These are phyloP conservation scores for Emydura subglobosa DNA, from an alignment of 2,113 vertebrate genomes.

Conservation along the genomic window DNA sequence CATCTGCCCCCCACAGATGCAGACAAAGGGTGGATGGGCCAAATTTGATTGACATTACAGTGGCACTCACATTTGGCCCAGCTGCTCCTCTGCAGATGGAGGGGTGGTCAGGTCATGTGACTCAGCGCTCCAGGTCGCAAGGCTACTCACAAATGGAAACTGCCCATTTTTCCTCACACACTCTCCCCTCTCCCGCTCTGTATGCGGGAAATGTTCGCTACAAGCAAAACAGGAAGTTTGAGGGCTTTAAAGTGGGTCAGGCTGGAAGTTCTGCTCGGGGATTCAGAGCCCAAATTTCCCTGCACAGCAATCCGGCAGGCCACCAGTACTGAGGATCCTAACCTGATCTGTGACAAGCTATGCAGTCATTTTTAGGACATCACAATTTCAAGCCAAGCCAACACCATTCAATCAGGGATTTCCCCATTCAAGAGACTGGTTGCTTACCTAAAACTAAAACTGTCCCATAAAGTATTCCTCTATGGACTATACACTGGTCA, in stretches of 20 bases:
- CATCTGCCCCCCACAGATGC: not conserved
- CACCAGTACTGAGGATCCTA: not conserved
- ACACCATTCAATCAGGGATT: not conserved
- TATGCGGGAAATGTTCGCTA: not conserved
- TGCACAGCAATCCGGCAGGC: not conserved
- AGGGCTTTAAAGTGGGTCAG: not conserved
- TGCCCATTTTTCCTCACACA: not conserved
- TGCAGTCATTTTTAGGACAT: not conserved
- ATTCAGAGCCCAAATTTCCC: not conserved
- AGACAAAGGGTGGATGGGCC: not conserved
- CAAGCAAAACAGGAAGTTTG: not conserved
- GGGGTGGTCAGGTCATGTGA: too few species aligned
- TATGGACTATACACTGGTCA: not conserved
- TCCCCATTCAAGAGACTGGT: not conserved
- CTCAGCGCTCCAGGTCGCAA: too few species aligned
- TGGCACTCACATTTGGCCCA: not conserved
- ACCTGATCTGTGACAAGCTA: not conserved
- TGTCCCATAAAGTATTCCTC: not conserved
- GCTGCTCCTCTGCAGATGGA: not conserved
- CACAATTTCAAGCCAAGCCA: not conserved
- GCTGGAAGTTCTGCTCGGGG: not conserved
- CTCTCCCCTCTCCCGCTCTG: not conserved
- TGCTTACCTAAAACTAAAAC: not conserved
- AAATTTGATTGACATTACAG: not conserved
- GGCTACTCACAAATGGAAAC: not conserved